Conservation (phyloP, 2,888 invertebrate genomes). For the Lasioglossum lativentre region DNA sequence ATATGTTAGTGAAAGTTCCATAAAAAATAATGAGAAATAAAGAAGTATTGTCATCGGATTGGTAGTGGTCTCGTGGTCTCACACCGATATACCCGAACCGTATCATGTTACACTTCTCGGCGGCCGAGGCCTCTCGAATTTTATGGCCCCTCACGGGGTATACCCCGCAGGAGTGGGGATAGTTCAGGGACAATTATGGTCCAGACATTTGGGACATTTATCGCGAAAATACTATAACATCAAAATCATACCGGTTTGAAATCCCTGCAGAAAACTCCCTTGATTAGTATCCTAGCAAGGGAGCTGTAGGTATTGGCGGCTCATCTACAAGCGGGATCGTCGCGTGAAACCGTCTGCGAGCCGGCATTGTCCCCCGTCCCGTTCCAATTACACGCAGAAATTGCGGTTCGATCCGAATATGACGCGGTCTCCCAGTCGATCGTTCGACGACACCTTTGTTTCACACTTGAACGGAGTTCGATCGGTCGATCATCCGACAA, state of each 20-base stretch:
- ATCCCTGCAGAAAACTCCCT: background rate
- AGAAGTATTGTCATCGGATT: too few relatives aligned
- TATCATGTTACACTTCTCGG: too few relatives aligned
- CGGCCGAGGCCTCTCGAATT: too few relatives aligned
- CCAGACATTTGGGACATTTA: too few relatives aligned
- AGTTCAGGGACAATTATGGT: too few relatives aligned
- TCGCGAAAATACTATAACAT: too few relatives aligned
- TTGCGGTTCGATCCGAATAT: constrained; percentile 72
- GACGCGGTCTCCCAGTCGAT: constrained; percentile 30
- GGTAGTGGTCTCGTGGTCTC: too few relatives aligned
- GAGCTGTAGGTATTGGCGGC: constrained; percentile 51
- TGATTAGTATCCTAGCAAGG: constrained; percentile 63
- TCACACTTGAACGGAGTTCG: constrained; percentile 63
- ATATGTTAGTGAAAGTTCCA: too few relatives aligned
- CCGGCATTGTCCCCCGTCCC: constrained; percentile 59
- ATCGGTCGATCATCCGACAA: constrained; percentile 44
- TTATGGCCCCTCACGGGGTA: too few relatives aligned
- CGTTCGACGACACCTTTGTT: constrained; percentile 67
- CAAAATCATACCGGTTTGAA: background rate
- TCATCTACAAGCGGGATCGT: constrained; percentile 45
- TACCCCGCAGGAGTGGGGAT: too few relatives aligned
- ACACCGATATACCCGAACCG: too few relatives aligned
- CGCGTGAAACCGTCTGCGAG: constrained; percentile 41
- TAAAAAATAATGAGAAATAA: too few relatives aligned
- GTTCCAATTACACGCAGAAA: constrained; percentile 73